These are phyloP conservation scores for Invenusta paracnida DNA, from an alignment of 2,888 invertebrate genomes.

Conservation along the genomic window DNA sequence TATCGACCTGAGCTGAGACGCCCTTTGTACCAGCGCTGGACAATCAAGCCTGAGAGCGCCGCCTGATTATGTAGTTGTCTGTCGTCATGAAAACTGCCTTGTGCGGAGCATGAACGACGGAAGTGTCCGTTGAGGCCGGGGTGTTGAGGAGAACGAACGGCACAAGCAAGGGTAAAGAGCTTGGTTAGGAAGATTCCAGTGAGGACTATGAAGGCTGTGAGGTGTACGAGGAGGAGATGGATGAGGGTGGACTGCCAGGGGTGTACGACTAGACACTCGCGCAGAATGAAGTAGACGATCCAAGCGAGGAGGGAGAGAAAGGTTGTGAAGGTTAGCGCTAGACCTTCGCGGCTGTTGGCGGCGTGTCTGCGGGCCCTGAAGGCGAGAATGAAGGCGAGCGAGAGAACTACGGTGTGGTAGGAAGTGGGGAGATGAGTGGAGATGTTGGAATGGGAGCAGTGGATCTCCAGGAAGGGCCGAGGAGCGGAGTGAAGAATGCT, in stretches of 20 bases:
- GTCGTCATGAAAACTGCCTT: not conserved
- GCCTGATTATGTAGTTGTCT: too few relatives aligned
- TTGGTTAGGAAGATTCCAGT: not conserved
- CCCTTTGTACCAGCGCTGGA: constrained; percentile 1
- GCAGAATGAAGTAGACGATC: not conserved
- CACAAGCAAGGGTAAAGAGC: not conserved
- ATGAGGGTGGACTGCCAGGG: not conserved
- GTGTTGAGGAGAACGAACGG: not conserved
- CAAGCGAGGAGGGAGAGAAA: not conserved
- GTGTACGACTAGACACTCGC: not conserved
- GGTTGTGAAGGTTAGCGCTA: not conserved
- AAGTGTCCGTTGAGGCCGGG: not conserved
- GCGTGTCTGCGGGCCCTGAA: not conserved
- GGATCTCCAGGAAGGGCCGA: constrained; percentile 10
- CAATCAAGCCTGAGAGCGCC: not conserved
- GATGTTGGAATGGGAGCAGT: not conserved
- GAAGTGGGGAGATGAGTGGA: not conserved
- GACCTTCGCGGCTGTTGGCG: not conserved
- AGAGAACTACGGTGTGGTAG: not conserved
- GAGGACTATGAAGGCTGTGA: not conserved
- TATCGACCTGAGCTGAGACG: not conserved
- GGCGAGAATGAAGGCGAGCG: not conserved
- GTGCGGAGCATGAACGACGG: not conserved
- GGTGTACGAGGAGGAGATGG: not conserved
- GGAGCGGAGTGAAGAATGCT: not conserved